These are phyloP conservation scores for Gymnodraco acuticeps DNA, from an alignment of 2,797 vertebrate species.

Conservation along the genomic window DNA sequence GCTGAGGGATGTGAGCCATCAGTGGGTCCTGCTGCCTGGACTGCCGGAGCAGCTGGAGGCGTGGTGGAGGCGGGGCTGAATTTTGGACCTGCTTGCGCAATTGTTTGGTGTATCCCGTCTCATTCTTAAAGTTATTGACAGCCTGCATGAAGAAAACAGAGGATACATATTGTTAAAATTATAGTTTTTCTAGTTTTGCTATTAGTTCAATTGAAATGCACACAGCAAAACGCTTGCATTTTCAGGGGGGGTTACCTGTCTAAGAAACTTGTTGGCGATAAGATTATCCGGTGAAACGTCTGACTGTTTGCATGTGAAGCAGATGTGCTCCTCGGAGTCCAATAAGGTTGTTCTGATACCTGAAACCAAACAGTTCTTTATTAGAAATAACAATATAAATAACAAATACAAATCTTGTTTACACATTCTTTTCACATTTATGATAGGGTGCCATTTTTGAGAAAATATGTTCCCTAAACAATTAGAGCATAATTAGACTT, in stretches of 20 bases:
- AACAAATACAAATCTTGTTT: neutral
- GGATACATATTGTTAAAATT: neutral
- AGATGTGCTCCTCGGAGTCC: conserved; percentile 96
- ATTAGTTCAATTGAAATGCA: neutral
- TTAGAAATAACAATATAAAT: neutral
- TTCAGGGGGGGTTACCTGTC: conserved; percentile 87
- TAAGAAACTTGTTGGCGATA: conserved; percentile 98
- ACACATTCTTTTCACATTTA: neutral
- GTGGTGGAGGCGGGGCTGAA: conserved; percentile 81
- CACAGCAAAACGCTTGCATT: neutral
- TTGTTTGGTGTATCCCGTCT: conserved; percentile 95
- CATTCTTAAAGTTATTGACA: conserved; percentile 99
- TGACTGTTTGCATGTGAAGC: conserved; percentile 94
- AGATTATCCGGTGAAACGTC: conserved; percentile 97
- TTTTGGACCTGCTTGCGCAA: conserved; percentile 78
- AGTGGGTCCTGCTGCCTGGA: conserved; percentile 95
- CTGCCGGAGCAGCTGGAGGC: conserved; percentile 85
- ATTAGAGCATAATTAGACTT: neutral
- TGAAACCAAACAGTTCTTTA: conserved; percentile 60
- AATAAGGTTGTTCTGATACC: conserved; percentile 94
- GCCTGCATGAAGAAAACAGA: conserved; percentile 81
- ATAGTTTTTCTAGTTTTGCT: neutral
- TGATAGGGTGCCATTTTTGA: neutral
- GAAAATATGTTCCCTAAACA: neutral
- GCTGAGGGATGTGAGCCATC: conserved; percentile 67